phyloP scores from a whole-genome alignment of 2,888 invertebrate species.

The Steromphala cineraria region DNA sequence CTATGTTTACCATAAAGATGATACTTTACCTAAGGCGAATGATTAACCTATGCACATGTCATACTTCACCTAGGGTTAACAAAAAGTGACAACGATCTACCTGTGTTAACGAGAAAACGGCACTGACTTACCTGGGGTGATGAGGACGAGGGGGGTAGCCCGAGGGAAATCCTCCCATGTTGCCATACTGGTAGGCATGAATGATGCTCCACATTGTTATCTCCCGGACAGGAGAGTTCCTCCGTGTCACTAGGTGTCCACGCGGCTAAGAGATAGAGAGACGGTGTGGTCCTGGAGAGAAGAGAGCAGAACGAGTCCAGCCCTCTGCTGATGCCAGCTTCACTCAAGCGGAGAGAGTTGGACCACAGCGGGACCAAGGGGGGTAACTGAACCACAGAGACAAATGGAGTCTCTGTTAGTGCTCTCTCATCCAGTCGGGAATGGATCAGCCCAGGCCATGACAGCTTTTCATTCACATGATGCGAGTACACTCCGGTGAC shows the following conservation, averaged over 20 bases:
- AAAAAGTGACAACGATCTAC: no score
- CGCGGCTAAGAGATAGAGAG: no score
- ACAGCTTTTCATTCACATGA: conserved; percentile 1
- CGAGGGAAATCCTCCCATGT: conserved; percentile 36
- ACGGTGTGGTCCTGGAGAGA: no score
- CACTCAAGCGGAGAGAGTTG: not conserved
- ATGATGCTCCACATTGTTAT: conserved; percentile 44
- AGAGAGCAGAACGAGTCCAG: no score
- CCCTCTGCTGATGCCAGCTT: no score
- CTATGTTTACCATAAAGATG: no score
- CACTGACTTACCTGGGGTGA: not conserved
- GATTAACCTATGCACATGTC: no score
- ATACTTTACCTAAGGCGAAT: no score
- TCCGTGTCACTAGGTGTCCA: not conserved
- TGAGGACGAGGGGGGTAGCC: conserved; percentile 31
- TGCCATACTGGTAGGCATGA: conserved; percentile 47
- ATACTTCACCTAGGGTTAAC: no score
- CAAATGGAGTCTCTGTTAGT: not conserved
- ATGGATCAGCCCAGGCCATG: conserved; percentile 7
- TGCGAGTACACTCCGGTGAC: not conserved
- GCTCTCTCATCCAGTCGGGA: not conserved
- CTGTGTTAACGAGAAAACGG: no score
- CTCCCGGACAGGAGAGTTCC: not conserved
- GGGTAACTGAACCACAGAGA: not conserved
- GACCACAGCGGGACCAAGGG: not conserved